A percentile compares a stretch with the other conserved stretches of the same genome.
Conservation (phyloP, 2,113 vertebrate genomes). For the Pogona vitticeps region DNA sequence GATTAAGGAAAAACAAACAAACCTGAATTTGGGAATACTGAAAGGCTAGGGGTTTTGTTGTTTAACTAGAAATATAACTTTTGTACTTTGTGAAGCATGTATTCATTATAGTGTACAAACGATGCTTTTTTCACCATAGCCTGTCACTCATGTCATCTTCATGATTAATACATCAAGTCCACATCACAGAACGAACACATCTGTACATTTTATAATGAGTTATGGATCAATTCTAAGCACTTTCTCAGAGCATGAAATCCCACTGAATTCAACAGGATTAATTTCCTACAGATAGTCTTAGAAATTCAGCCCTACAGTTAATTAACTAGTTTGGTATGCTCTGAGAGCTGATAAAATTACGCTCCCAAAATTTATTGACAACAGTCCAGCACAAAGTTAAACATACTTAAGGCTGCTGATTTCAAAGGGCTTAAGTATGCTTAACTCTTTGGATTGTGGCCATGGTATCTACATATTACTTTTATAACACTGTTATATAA, state of each 20-base stretch:
- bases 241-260: background rate
- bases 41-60: background rate
- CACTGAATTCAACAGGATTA: background rate
- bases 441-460: constrained; percentile 18
- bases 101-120: background rate
- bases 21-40: background rate
- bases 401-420: constrained; percentile 3
- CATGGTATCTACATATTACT: constrained; percentile 3
- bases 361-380: background rate
- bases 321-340: background rate
- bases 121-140: background rate
- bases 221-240: background rate
- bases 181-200: background rate
- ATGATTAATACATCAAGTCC: background rate
- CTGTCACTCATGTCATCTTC: background rate
- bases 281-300: background rate
- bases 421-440: constrained; percentile 16
- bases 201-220: background rate
- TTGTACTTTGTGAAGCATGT: too few species aligned
- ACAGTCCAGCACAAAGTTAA: constrained; percentile 10
- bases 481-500: constrained; percentile 1
- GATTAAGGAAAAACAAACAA: background rate
- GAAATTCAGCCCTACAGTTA: background rate
- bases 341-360: constrained; percentile 10
- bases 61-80: background rate